These are phyloP conservation scores for Acrobasis suavella DNA, from an alignment of 2,888 invertebrate genomes.

Conservation along the genomic window DNA sequence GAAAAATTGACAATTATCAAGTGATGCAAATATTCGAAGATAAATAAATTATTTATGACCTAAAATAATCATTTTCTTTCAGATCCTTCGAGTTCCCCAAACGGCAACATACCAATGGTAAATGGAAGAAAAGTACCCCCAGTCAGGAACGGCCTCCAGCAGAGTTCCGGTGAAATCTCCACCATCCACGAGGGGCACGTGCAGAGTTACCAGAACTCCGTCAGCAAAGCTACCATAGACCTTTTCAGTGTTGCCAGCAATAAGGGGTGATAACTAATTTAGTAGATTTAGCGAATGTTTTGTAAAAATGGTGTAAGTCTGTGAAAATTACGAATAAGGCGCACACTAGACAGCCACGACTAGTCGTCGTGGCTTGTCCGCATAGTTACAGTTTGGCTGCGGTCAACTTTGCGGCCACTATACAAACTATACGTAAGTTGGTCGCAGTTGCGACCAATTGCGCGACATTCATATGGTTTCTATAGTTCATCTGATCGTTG, in stretches of 20 bases:
- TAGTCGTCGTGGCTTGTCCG: no score
- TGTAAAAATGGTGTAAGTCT: not conserved
- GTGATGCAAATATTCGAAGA: no score
- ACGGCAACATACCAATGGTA: constrained; percentile 30
- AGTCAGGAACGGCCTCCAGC: constrained; percentile 56
- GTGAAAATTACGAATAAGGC: no score
- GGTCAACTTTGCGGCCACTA: no score
- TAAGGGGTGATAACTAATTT: constrained; percentile 16
- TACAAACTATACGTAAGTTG: no score
- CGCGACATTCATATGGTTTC: no score
- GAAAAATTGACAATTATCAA: no score
- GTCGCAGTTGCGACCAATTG: no score
- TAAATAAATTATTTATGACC: no score
- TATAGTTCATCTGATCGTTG: no score
- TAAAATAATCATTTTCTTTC: constrained; percentile 28
- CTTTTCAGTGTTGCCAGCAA: constrained; percentile 43
- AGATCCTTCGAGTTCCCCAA: constrained; percentile 38
- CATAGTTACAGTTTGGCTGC: no score
- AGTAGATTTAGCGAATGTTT: not conserved
- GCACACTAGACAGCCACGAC: no score
- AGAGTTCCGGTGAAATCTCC: constrained; percentile 68
- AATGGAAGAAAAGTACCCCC: constrained; percentile 65
- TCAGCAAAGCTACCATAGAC: constrained; percentile 57
- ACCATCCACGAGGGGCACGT: constrained; percentile 70
- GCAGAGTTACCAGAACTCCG: constrained; percentile 53